Percentiles rank a stretch among this genome's conserved stretches.
These are phyloP conservation scores for Eurypyga helias DNA, from an alignment of 2,113 vertebrate genomes.

Conservation along the genomic window DNA sequence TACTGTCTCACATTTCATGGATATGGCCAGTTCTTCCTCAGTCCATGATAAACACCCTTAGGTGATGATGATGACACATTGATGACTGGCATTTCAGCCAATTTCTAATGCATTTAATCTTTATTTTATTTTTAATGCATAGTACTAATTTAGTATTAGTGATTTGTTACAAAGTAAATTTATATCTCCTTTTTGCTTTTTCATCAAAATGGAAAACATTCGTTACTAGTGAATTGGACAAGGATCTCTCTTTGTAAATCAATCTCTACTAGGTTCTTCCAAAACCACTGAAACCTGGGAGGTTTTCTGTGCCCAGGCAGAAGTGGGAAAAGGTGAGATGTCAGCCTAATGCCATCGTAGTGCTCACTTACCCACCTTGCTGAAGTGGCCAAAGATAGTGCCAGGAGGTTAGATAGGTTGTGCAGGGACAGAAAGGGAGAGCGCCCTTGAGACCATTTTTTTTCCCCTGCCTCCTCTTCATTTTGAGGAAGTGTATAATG, in stretches of 20 bases:
- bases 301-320: neutral
- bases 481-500: neutral
- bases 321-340: neutral
- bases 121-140: neutral
- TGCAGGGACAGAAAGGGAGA: neutral
- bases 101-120: neutral
- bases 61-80: neutral
- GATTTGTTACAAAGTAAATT: neutral
- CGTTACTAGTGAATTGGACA: neutral
- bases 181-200: neutral
- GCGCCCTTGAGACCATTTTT: neutral
- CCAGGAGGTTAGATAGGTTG: too few relatives aligned
- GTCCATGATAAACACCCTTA: neutral
- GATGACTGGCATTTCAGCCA: neutral
- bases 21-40: neutral
- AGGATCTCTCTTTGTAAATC: neutral
- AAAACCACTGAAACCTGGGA: accelerated
- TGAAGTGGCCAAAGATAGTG: neutral
- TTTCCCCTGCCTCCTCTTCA: neutral
- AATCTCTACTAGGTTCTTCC: neutral
- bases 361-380: neutral
- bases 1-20: neutral
- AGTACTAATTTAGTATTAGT: neutral
- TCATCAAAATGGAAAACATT: neutral
- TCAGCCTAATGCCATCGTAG: accelerated